Evolutionary conservation across 2,888 invertebrate species (phyloP).

Genomic region (Leistus spinibarbis): DNA sequence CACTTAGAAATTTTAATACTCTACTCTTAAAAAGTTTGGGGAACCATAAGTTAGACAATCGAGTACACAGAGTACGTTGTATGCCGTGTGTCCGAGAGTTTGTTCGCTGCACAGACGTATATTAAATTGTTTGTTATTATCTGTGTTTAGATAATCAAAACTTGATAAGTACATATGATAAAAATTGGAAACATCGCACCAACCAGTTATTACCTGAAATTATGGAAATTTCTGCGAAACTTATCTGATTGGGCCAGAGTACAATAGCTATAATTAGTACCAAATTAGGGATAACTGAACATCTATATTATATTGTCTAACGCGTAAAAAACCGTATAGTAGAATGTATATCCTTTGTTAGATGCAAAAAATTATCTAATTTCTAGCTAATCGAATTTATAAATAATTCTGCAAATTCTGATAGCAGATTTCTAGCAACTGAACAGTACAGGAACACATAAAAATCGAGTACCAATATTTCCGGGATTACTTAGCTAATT

Average conservation of each 20-base stretch:
- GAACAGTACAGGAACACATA: not conserved
- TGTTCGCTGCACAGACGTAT: no score
- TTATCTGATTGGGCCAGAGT: not conserved
- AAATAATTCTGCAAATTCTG: not conserved
- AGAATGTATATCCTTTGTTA: not conserved
- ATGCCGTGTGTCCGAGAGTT: no score
- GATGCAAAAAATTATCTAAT: not conserved
- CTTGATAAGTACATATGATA: no score
- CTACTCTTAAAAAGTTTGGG: no score
- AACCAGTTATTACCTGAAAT: not conserved
- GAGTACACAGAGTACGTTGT: no score
- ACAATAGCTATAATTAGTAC: not conserved
- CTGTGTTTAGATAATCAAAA: no score
- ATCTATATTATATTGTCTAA: not conserved
- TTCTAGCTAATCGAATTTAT: not conserved
- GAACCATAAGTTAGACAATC: no score
- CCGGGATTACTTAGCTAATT: no score
- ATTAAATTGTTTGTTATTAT: no score
- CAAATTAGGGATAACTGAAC: not conserved
- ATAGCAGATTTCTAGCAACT: not conserved
- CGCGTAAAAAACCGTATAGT: no score
- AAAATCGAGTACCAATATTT: no score
- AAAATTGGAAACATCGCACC: not conserved
- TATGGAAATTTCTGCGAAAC: not conserved
- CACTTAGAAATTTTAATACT: no score